phyloP scores from a whole-genome alignment of 2,888 invertebrate genomes.

The Octonoba sinensis region DNA sequence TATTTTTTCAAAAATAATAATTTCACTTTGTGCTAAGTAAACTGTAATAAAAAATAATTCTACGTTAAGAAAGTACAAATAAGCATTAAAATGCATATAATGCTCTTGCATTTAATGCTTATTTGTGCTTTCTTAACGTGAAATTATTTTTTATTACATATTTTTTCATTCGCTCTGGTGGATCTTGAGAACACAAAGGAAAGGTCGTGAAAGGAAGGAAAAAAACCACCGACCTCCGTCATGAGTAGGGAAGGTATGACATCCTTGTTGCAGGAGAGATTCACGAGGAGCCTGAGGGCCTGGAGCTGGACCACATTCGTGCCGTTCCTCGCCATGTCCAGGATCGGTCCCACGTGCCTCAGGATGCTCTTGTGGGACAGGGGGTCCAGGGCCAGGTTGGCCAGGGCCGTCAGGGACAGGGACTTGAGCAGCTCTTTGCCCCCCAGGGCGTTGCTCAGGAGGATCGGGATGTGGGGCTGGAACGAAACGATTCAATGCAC shows the following conservation, averaged over 20 bases:
- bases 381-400: conserved; percentile 73
- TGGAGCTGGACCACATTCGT: conserved; percentile 73
- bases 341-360: conserved; percentile 40
- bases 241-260: conserved; percentile 76
- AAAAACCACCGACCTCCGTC: conserved; percentile 73
- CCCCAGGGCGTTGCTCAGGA: conserved; percentile 71
- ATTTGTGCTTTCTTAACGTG: no score
- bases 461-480: conserved; percentile 73
- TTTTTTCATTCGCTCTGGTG: no score
- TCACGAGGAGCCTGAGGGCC: conserved; percentile 75
- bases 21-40: no score
- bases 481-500: no score
- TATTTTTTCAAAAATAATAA: no score
- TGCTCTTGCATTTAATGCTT: no score
- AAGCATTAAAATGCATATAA: no score
- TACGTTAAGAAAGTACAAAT: no score
- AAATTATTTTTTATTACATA: no score
- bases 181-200: no score
- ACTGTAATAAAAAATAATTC: no score
- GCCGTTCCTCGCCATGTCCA: conserved; percentile 72
- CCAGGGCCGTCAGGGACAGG: conserved; percentile 74
- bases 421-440: conserved; percentile 72
- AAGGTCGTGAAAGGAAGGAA: not conserved
- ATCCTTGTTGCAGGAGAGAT: conserved; percentile 76
- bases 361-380: conserved; percentile 51